Percentiles rank a stretch among this genome's conserved stretches.
Conservation (phyloP, 2,888 invertebrate species). For the Liopterus haemorrhoidalis region DNA sequence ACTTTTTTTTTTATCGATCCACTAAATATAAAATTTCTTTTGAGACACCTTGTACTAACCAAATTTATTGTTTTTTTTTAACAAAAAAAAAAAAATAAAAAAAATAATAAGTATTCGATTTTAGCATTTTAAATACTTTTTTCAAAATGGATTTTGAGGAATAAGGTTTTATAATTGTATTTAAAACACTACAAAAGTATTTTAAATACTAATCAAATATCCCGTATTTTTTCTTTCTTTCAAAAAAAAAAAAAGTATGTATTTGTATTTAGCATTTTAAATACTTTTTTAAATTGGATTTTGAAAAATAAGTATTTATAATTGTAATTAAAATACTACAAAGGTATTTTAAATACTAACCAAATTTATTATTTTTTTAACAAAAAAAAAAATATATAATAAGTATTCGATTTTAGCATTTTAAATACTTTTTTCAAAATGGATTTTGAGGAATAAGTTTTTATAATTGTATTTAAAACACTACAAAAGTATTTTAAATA, state of each 20-base stretch:
- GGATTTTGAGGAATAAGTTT: not conserved
- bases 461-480: too few relatives aligned
- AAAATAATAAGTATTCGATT: slow-evolving; percentile 8
- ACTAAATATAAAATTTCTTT: too few relatives aligned
- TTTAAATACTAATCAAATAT: too few relatives aligned
- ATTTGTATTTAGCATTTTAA: slow-evolving; percentile 18
- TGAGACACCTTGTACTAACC: too few relatives aligned
- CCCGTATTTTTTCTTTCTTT: not conserved
- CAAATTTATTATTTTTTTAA: too few relatives aligned
- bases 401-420: slow-evolving; percentile 3
- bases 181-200: not conserved
- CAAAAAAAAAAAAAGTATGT: not conserved
- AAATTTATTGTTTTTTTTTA: too few relatives aligned
- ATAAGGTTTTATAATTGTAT: not conserved
- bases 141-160: slow-evolving; percentile 1
- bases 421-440: slow-evolving; percentile 1
- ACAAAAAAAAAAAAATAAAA: slow-evolving; percentile 11
- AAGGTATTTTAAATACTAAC: too few relatives aligned
- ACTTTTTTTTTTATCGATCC: too few relatives aligned
- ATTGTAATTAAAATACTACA: slow-evolving; percentile 1
- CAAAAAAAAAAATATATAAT: slow-evolving; percentile 9
- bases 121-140: not conserved
- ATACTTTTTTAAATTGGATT: slow-evolving; percentile 16
- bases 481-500: too few relatives aligned
- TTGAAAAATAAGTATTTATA: slow-evolving; percentile 7